These are phyloP conservation scores for Eristalis intricaria DNA, from an alignment of 2,888 invertebrate genomes.

Conservation along the genomic window DNA sequence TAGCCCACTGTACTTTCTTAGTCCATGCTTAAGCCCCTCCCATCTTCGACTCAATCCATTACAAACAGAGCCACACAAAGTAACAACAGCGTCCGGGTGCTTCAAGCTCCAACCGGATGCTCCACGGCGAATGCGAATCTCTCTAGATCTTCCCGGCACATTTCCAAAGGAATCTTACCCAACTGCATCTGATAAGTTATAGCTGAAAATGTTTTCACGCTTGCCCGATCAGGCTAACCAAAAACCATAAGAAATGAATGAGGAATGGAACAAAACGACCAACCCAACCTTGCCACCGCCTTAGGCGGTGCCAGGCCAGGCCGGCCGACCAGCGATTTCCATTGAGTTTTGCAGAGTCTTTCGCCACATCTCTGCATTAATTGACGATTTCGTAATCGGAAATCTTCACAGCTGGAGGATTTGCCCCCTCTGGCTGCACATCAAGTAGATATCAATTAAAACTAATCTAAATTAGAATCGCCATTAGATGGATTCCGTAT, in stretches of 20 bases:
- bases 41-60: background rate
- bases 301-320: background rate
- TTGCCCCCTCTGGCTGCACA: background rate
- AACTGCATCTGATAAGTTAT: slow-evolving; percentile 19
- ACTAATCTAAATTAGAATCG: slow-evolving; percentile 46
- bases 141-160: background rate
- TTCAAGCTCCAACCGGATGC: background rate
- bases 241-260: background rate
- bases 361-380: slow-evolving; percentile 35
- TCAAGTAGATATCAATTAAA: slow-evolving; percentile 33
- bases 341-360: slow-evolving; percentile 25
- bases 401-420: slow-evolving; percentile 41
- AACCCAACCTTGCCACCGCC: background rate
- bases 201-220: slow-evolving; percentile 15
- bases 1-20: background rate
- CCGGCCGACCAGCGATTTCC: background rate
- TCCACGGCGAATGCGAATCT: background rate
- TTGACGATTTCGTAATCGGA: slow-evolving; percentile 35
- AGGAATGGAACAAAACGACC: background rate
- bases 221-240: background rate
- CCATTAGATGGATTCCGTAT: slow-evolving; percentile 15
- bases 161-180: background rate
- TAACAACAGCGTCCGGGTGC: background rate
- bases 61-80: background rate
- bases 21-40: background rate